Percentiles rank a stretch among this genome's conserved stretches.
Conservation (phyloP, 2,113 vertebrate genomes). For the Peromyscus polionotus region DNA sequence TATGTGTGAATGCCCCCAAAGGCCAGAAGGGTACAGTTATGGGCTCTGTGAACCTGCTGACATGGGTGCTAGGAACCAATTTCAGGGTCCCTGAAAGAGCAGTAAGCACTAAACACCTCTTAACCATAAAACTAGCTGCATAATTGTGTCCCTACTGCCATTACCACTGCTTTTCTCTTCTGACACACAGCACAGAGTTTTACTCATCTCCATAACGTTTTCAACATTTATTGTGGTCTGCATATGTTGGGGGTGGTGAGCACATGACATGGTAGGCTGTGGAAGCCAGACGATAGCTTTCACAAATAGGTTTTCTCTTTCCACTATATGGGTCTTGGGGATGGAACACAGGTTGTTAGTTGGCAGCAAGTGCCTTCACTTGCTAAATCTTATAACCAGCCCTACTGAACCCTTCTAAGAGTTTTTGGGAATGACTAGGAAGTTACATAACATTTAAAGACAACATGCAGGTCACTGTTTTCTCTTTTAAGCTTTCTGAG, state of each 20-base stretch:
- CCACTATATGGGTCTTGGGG: not conserved
- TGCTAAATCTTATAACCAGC: not conserved
- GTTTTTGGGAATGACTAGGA: not conserved
- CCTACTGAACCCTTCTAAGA: not conserved
- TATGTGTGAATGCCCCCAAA: not conserved
- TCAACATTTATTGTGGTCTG: not conserved
- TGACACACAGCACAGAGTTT: not conserved
- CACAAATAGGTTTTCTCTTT: not conserved
- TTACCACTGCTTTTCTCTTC: not conserved
- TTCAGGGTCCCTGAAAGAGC: not conserved
- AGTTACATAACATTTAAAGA: not conserved
- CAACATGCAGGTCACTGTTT: not conserved
- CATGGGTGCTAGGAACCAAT: not conserved
- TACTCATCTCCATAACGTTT: not conserved
- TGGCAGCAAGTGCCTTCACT: not conserved
- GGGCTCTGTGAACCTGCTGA: not conserved
- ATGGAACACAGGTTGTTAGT: not conserved
- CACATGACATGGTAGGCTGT: not conserved
- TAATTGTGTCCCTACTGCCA: not conserved
- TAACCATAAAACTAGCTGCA: not conserved
- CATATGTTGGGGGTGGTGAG: not conserved
- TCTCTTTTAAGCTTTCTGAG: not conserved
- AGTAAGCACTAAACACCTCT: not conserved
- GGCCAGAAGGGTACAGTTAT: not conserved
- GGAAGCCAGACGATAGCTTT: not conserved